These are phyloP conservation scores for Serrognathus titanus DNA, from an alignment of 2,888 invertebrate species.

Conservation along the genomic window DNA sequence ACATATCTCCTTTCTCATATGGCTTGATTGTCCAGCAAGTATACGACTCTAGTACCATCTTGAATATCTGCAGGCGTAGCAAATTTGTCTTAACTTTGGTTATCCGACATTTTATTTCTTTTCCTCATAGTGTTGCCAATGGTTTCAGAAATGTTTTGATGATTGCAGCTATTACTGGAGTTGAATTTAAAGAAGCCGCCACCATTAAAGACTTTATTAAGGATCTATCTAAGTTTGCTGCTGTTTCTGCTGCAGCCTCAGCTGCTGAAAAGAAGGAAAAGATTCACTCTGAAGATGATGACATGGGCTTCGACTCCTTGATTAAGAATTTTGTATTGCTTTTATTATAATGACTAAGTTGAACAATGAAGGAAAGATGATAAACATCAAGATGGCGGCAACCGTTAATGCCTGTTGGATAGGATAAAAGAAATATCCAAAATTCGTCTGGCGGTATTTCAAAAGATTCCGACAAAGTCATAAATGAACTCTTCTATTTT, in stretches of 20 bases:
- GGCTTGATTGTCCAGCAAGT: conserved; percentile 95
- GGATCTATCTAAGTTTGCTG: conserved; percentile 94
- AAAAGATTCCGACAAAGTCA: too few relatives aligned
- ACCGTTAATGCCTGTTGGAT: too few relatives aligned
- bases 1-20: conserved; percentile 99
- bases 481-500: too few relatives aligned
- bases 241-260: conserved; percentile 56
- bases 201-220: conserved; percentile 91
- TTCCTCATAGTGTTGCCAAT: conserved; percentile 95
- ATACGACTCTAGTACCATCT: conserved; percentile 95
- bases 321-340: conserved; percentile 65
- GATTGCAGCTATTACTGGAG: conserved; percentile 92
- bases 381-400: too few relatives aligned
- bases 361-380: too few relatives aligned
- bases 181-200: conserved; percentile 91
- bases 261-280: conserved; percentile 73
- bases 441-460: too few relatives aligned
- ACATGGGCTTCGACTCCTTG: conserved; percentile 98
- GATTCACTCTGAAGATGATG: conserved; percentile 82
- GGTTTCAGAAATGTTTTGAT: conserved; percentile 98
- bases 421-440: too few relatives aligned
- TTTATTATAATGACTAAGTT: too few relatives aligned
- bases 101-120: conserved; percentile 97
- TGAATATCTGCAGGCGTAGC: conserved; percentile 97
- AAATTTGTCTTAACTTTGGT: conserved; percentile 87